phyloP scores from a whole-genome alignment of 2,888 invertebrate genomes.

The Mactromeris polynyma region DNA sequence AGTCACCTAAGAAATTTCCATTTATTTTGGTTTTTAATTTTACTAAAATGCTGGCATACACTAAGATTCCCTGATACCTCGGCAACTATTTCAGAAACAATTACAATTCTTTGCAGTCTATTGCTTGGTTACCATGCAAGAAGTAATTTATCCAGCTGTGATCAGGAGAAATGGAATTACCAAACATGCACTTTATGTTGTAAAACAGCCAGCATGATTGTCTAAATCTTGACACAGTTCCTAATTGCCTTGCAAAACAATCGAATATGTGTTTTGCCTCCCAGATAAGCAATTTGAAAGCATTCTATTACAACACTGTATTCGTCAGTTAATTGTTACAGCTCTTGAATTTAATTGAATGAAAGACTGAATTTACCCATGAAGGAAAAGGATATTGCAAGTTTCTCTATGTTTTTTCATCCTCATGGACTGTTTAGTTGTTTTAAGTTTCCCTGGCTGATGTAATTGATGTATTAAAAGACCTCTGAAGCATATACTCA shows the following conservation, averaged over 20 bases:
- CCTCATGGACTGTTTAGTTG: too few species aligned
- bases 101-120: background rate
- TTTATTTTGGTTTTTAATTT: too few species aligned
- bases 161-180: background rate
- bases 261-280: background rate
- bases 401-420: too few species aligned
- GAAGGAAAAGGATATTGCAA: too few species aligned
- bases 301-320: background rate
- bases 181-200: background rate
- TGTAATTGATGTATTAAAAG: too few species aligned
- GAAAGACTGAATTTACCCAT: too few species aligned
- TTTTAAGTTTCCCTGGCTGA: too few species aligned
- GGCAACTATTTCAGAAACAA: background rate
- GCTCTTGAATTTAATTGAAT: too few species aligned
- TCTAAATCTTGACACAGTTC: background rate
- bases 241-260: background rate
- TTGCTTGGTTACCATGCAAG: background rate
- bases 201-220: background rate
- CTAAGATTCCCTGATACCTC: background rate
- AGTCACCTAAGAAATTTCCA: too few species aligned
- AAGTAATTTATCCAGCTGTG: background rate
- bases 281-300: background rate
- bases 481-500: too few species aligned
- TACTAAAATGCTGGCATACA: too few species aligned
- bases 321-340: too few species aligned